These are phyloP conservation scores for Platichthys stellatus DNA, from an alignment of 2,113 vertebrate genomes.

Conservation along the genomic window DNA sequence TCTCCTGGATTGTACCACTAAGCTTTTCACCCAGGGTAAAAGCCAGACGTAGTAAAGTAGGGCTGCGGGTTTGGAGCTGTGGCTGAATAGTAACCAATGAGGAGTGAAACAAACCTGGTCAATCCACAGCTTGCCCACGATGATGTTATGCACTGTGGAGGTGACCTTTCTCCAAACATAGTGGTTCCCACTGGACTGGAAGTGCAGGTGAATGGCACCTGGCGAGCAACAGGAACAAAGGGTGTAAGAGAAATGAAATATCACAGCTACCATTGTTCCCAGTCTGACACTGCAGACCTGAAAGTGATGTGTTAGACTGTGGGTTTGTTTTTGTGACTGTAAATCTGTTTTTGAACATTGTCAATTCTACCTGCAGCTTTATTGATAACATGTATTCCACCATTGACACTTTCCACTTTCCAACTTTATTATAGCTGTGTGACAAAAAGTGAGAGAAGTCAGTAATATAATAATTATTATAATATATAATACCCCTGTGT, in stretches of 20 bases:
- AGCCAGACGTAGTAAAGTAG: no score
- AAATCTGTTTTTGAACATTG: not conserved
- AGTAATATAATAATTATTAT: not conserved
- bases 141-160: conserved; percentile 98
- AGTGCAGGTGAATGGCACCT: conserved; percentile 97
- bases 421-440: not conserved
- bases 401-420: conserved; percentile 7
- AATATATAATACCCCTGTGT: not conserved
- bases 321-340: not conserved
- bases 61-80: no score
- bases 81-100: conserved; percentile 1
- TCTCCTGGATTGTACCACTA: no score
- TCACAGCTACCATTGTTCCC: not conserved
- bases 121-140: conserved; percentile 98
- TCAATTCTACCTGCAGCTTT: conserved; percentile 6
- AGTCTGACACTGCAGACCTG: not conserved
- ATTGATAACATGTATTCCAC: conserved; percentile 31
- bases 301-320: not conserved
- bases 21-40: no score
- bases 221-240: conserved; percentile 27
- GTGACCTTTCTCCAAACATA: conserved; percentile 98
- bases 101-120: conserved; percentile 88
- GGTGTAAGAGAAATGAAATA: conserved; percentile 6
- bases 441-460: conserved; percentile 8
- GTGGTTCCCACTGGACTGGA: conserved; percentile 93